Evolutionary conservation across 2,888 invertebrate genomes (phyloP).

Genomic region (Cheilosia pagana): DNA sequence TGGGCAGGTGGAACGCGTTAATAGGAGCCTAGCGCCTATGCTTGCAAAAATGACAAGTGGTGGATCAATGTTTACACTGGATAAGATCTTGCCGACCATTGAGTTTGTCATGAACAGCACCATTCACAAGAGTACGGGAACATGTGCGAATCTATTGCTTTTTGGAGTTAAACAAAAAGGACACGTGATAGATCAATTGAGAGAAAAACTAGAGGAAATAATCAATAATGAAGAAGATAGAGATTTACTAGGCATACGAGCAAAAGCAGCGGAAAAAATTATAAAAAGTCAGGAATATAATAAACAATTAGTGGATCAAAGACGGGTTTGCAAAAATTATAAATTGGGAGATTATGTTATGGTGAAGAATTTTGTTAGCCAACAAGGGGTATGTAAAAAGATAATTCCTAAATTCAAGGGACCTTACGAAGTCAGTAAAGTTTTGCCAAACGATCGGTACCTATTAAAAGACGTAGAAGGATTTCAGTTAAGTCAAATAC

Average conservation of each 20-base stretch:
- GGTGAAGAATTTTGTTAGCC: constrained; percentile 33
- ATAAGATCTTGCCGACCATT: constrained; percentile 18
- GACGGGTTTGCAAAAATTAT: too few relatives aligned
- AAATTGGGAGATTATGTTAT: constrained; percentile 44
- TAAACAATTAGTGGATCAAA: too few relatives aligned
- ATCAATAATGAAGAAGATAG: constrained; percentile 8
- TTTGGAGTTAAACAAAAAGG: constrained; percentile 34
- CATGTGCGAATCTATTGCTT: constrained; percentile 16
- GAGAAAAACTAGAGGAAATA: constrained; percentile 27
- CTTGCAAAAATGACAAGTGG: constrained; percentile 20
- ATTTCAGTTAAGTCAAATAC: constrained; percentile 25
- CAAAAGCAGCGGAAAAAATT: neutral
- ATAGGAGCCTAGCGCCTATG: constrained; percentile 33
- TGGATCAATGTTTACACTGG: constrained; percentile 11
- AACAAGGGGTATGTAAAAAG: constrained; percentile 37
- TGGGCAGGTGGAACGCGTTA: constrained; percentile 29
- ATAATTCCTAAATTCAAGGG: constrained; percentile 40
- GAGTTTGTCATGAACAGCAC: constrained; percentile 28
- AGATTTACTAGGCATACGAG: constrained; percentile 28
- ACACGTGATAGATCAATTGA: constrained; percentile 19
- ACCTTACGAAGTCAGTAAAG: constrained; percentile 24
- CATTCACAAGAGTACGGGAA: constrained; percentile 22
- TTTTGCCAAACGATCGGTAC: constrained; percentile 37
- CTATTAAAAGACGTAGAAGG: constrained; percentile 47
- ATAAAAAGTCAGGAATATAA: constrained; percentile 15